Base-by-base conservation (phyloP, 2,797 vertebrate genomes). In the Acomys russatus region DNA sequence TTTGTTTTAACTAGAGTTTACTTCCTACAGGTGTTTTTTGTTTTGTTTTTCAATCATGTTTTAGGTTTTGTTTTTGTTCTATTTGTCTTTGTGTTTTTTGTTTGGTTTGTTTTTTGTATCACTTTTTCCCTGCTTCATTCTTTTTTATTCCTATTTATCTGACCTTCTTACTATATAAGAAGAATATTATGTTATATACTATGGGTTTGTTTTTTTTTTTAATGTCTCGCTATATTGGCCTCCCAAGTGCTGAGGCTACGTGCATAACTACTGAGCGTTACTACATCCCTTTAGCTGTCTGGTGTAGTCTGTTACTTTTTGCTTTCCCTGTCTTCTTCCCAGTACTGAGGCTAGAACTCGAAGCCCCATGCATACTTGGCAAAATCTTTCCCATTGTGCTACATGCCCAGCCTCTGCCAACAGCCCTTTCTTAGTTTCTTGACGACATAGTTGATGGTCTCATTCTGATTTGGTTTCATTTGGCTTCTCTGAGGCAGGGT, bases 11-110 rank as follows among this genome's bases (percentile, higher is more conserved):
- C 18, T 82, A 25, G 33, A 85, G 83, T 94, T 92, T 89, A 33
- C 74, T 79, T 91, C 91, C 79, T 90, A 44, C 14, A 76, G 79
- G n/a, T 96, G 44, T 93, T 95, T 94, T 61, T 73, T 44, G 44
- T 44, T 44, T 5, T 35, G 28, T 59, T 59, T 59, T 59, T 4
- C 1, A 15, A 86, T 77, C 49, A 86, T 1, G 66, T 84, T 94
- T 94, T 68, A 94, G 33, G 78, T 33, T 44, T 3, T 66, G 63
- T 38, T 51, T 44, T 49, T 8, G 9, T 22, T 44, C 44, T 44
- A 44, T 28, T 17, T 4, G 8, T 95, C 91, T 92, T 56, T 15
- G 44, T 44, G 44, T 44, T 86, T 70, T 59, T 59, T 59, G 7
- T 94, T 90, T 56, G 12, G 14, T 70, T 28, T 17, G 9, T 6